phyloP scores from a whole-genome alignment of 2,113 vertebrate genomes.

The Xiphophorus maculatus region DNA sequence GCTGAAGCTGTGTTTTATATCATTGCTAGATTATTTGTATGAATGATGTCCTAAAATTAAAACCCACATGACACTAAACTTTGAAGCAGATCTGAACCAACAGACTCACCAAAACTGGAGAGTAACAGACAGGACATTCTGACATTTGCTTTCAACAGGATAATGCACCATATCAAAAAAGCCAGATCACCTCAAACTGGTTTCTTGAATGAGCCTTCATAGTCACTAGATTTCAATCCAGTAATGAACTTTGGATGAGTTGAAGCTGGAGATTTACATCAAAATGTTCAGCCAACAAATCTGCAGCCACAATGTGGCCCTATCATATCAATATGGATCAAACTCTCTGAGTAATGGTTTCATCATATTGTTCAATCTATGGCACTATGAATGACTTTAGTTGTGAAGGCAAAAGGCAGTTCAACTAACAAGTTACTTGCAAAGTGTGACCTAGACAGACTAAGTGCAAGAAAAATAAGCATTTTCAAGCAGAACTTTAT shows the following conservation, averaged over 20 bases:
- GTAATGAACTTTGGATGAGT: neutral
- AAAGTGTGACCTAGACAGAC: neutral
- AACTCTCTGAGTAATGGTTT: neutral
- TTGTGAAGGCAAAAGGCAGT: neutral
- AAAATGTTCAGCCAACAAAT: neutral
- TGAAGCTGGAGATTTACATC: neutral
- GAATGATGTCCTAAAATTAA: neutral
- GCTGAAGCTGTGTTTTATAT: neutral
- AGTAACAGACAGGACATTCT: too few relatives aligned
- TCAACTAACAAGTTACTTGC: neutral
- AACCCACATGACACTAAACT: too few relatives aligned
- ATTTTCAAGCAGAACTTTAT: neutral
- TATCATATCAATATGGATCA: neutral
- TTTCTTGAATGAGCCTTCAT: neutral
- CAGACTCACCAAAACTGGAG: too few relatives aligned
- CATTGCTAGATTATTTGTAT: neutral
- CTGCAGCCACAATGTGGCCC: neutral
- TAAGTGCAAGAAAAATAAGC: neutral
- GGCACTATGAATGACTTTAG: too few relatives aligned
- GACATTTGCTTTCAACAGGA: too few relatives aligned
- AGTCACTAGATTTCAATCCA: neutral
- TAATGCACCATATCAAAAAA: neutral
- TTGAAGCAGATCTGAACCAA: too few relatives aligned
- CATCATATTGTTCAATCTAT: neutral
- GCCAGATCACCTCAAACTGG: neutral